phyloP scores from a whole-genome alignment of 2,797 vertebrate species.

The Tolypeutes matacus region DNA sequence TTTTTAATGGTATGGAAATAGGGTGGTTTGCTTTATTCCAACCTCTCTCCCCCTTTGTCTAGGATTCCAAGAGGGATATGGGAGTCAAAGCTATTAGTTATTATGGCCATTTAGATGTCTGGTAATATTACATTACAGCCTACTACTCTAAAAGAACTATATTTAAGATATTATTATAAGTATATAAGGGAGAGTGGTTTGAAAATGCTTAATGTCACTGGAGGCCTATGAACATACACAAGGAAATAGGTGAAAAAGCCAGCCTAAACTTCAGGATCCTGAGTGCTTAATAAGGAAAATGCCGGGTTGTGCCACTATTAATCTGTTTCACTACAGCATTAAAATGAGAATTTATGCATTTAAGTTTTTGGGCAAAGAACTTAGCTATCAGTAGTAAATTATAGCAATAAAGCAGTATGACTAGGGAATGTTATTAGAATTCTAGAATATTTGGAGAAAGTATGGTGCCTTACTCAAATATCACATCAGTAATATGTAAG shows the following conservation, averaged over 20 bases:
- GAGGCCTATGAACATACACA: not conserved
- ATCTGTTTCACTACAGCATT: constrained; percentile 1
- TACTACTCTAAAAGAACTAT: not conserved
- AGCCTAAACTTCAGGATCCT: not conserved
- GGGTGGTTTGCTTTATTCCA: not conserved
- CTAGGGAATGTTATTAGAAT: not conserved
- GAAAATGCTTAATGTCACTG: not conserved
- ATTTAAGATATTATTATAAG: constrained; percentile 19
- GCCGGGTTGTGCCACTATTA: not conserved
- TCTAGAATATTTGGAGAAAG: not conserved
- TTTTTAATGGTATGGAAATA: not conserved
- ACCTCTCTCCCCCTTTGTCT: not conserved
- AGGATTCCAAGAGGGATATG: not conserved
- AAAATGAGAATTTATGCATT: constrained; percentile 43
- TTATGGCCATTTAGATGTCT: not conserved
- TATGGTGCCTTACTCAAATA: not conserved
- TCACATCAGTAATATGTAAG: not conserved
- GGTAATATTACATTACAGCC: not conserved
- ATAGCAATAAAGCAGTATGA: not conserved
- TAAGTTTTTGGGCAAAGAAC: not conserved
- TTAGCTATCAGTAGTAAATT: not conserved
- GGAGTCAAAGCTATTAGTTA: not conserved
- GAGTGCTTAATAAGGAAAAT: not conserved
- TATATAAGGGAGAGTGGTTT: not conserved
- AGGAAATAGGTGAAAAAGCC: not conserved